These are phyloP conservation scores for Octopus sinensis DNA, from an alignment of 1,140 invertebrate species.

Conservation along the genomic window DNA sequence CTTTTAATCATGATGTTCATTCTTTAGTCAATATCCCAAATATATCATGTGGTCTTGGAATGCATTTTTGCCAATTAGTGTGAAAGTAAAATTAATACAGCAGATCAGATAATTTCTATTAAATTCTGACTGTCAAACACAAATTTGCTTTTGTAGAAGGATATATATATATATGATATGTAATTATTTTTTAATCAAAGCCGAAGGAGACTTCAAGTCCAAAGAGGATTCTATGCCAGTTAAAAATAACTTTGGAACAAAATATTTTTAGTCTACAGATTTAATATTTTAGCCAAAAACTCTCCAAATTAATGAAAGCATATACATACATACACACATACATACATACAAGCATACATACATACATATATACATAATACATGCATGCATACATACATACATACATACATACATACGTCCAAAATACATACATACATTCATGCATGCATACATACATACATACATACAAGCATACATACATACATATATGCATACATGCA, in stretches of 20 bases:
- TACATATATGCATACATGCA: constrained; percentile 18
- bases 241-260: no score
- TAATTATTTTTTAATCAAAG: no score
- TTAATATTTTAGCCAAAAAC: no score
- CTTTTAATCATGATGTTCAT: no score
- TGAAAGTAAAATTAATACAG: no score
- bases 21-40: no score
- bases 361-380: constrained; percentile 24
- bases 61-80: no score
- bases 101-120: no score
- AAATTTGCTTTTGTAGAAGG: constrained; percentile 15
- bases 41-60: no score
- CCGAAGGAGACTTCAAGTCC: no score
- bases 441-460: constrained; percentile 23
- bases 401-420: constrained; percentile 23
- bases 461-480: constrained; percentile 13
- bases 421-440: constrained; percentile 21
- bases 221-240: no score
- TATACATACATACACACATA: constrained; percentile 23
- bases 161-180: not conserved
- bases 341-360: constrained; percentile 26
- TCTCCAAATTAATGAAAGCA: constrained; percentile 17
- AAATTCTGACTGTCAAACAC: constrained; percentile 4
- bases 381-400: constrained; percentile 11
- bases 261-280: no score